Base-by-base conservation (phyloP, 2,113 vertebrate species). In the Ammospiza nelsoni region DNA sequence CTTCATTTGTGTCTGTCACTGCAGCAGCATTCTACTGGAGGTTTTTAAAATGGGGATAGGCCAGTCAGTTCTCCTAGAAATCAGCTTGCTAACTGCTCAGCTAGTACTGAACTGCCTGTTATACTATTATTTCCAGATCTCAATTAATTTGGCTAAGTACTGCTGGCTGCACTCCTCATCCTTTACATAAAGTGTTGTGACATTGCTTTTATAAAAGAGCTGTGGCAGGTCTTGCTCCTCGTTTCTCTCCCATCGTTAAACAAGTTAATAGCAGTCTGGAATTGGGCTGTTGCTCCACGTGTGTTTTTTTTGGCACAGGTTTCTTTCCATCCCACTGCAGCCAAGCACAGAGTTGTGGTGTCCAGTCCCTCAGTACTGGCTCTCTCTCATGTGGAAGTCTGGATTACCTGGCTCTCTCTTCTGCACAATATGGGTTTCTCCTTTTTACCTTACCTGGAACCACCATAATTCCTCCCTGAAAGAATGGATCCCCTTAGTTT, bases 231-330 rank as follows among this genome's bases (percentile, higher is more conserved):
- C 75, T 77, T 77, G 68, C 76, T 85, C 41, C 39, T 87, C 73
- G 21, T 71, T 58, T 87, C 61, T 73, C 74, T 73, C 82, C 67
- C 4, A 6, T 41, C 33, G 3, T 94, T 86, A 63, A 89, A 78
- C 68, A 88, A 72, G 44, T 84, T 94, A 90, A 88, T 21, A 91
- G 75, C 46, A 68, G n/a, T 46, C 41, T 92, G 82, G 91, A 67
- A 68, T 15, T 67, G 72, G 55, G 29, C 67, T 88, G 17, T 35
- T 91, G 55, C 41, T 88, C 41, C 85, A 58, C 2, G 2, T 72
- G 57, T 69, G 48, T 73, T 84, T 78, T 83, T 57, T 55, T 83
- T 94, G 72, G 89, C 89, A 85, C 48, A 31, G 39, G 59, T 91
- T 94, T 91, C 52, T 90, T 92, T 95, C 93, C 92, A 89, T 71